These are phyloP conservation scores for Eupsittula cactorum DNA, from an alignment of 2,113 vertebrate species.

Conservation along the genomic window DNA sequence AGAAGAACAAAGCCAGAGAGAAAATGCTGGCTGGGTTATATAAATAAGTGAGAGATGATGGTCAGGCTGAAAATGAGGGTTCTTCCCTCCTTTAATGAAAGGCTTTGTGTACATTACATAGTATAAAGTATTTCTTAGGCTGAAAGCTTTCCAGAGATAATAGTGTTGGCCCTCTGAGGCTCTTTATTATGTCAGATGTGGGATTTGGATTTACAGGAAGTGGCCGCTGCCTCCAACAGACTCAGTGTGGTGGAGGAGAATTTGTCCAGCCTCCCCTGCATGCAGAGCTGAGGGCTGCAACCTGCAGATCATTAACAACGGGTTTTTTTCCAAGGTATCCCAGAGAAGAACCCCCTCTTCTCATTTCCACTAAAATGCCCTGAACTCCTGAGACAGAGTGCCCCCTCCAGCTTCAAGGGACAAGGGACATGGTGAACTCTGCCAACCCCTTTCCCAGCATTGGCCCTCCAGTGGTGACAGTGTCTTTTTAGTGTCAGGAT, in stretches of 20 bases:
- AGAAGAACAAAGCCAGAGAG: conserved; percentile 52
- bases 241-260: neutral
- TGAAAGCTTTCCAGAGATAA: conserved; percentile 72
- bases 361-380: neutral
- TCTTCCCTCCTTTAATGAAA: conserved; percentile 59
- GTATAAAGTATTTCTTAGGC: conserved; percentile 65
- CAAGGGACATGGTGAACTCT: neutral
- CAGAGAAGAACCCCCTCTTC: neutral
- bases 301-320: neutral
- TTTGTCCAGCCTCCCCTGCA: neutral
- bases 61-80: conserved; percentile 35
- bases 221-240: neutral
- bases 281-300: neutral
- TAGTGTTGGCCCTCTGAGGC: conserved; percentile 54
- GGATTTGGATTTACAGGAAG: conserved; percentile 58
- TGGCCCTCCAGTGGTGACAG: neutral
- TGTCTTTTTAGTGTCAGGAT: neutral
- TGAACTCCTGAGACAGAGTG: neutral
- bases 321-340: neutral
- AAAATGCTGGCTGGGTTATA: conserved; percentile 54
- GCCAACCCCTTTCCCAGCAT: neutral
- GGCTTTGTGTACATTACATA: conserved; percentile 66
- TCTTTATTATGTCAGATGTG: conserved; percentile 61
- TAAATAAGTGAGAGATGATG: conserved; percentile 55
- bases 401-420: neutral